Base-by-base conservation (phyloP, 2,797 vertebrate species). In the Phrynocephalus forsythii region DNA sequence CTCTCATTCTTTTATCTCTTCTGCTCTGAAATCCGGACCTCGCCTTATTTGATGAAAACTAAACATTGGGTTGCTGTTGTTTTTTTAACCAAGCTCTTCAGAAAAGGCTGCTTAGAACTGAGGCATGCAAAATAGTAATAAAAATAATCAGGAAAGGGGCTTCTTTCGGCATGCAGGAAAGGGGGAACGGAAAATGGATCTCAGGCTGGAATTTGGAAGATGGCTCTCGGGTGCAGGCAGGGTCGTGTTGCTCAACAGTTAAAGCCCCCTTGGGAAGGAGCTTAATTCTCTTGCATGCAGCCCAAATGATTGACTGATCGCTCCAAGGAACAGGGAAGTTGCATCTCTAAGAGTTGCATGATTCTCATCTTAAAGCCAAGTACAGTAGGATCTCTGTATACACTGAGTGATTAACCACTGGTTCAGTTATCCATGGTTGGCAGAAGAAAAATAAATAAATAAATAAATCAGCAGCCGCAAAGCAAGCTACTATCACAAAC, bases 1-100 rank as follows among this genome's bases (percentile, higher is more conserved):
- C 30, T 22, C 66, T 73, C 20, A 0, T 26, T 69, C 50, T 0
- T 33, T 83, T 67, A 67, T 79, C 75, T 50, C 78, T 69, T 26
- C 44, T 50, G 76, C 69, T 75, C 83, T 76, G 24, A 60, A 80
- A 1, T 86, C 68, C 77, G 88, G 88, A 87, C 48, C 76, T 88
- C 84, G 69, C 79, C 50, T 22, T 26, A 93, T 86, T 85, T 85
- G 87, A 83, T 66, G 86, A 84, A 91, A 87, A 90, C 52, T 66
- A 84, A 84, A 84, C 52, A 52, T 84, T 84, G 5, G 38, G 38
- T 44, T 44, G 38, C 1, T 44, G 38, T 79, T 60, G 33, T 81
- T 85, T 80, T 78, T 68, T 77, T 44, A 56, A 56, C 1, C 1
- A n/a, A 11, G 77, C 77, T 75, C 60, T 67, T 79, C 0, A 1